Evolutionary conservation across 2,888 invertebrate species (phyloP).

Genomic region (Leptothorax acervorum): DNA sequence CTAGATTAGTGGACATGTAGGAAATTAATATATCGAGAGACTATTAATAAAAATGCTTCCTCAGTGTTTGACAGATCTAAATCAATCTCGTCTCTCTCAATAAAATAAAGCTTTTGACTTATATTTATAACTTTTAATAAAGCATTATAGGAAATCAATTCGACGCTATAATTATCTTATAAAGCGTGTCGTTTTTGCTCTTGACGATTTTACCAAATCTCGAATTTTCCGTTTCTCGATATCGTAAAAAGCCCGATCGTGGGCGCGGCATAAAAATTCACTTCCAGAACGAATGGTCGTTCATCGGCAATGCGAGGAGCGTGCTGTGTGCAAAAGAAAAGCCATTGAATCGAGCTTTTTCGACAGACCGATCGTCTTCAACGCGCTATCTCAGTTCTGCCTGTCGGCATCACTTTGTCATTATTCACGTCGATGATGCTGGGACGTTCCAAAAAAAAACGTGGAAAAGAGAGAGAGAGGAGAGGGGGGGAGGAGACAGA

Average conservation of each 20-base stretch:
- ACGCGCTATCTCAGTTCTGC: slow-evolving; percentile 47
- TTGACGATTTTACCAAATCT: neutral
- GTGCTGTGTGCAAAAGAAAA: slow-evolving; percentile 33
- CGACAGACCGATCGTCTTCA: slow-evolving; percentile 62
- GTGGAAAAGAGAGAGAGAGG: neutral
- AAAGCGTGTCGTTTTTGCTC: neutral
- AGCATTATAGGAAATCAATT: slow-evolving; percentile 13
- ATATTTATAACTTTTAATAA: slow-evolving; percentile 1
- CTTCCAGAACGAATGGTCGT: slow-evolving; percentile 27
- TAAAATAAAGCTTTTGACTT: neutral
- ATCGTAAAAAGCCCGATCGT: slow-evolving; percentile 11
- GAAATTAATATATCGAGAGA: neutral
- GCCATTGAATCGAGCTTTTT: slow-evolving; percentile 49
- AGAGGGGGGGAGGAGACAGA: neutral
- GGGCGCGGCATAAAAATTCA: slow-evolving; percentile 40
- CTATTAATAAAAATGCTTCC: neutral
- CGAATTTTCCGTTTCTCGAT: neutral
- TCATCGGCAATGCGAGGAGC: slow-evolving; percentile 21
- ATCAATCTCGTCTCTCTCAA: neutral
- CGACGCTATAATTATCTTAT: neutral
- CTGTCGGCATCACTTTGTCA: slow-evolving; percentile 59
- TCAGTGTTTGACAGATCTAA: neutral
- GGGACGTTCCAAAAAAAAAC: neutral
- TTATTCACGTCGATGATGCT: slow-evolving; percentile 49
- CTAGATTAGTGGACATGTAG: neutral